Evolutionary conservation across 2,797 vertebrate species (phyloP).

Genomic region (Clarias platycephalus): DNA sequence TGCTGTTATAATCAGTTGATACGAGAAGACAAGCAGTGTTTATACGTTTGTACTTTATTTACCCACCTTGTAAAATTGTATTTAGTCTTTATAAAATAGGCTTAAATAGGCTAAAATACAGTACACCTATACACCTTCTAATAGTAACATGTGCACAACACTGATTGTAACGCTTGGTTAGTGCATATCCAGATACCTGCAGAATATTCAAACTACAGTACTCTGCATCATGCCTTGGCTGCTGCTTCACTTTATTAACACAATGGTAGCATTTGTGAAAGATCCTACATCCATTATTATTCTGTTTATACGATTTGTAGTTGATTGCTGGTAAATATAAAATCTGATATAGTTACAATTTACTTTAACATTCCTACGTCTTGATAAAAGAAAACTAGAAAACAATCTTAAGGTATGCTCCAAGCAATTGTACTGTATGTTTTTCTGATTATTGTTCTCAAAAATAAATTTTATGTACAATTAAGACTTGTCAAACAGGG

Average conservation of each 20-base stretch:
- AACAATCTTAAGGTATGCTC: background rate
- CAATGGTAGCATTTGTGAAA: background rate
- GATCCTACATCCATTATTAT: background rate
- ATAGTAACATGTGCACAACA: background rate
- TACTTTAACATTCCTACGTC: background rate
- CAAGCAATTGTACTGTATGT: background rate
- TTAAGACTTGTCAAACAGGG: background rate
- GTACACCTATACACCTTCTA: background rate
- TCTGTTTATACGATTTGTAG: conserved; percentile 2
- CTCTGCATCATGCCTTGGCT: background rate
- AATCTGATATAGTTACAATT: background rate
- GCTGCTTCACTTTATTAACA: background rate
- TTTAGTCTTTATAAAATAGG: background rate
- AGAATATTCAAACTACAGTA: conserved; percentile 17
- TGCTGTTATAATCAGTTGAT: background rate
- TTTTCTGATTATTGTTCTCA: background rate
- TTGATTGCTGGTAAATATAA: background rate
- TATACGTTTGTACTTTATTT: background rate
- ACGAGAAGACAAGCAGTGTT: background rate
- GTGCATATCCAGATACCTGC: background rate
- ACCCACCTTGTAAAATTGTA: background rate
- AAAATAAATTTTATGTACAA: background rate
- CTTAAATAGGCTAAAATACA: background rate
- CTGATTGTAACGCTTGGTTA: background rate
- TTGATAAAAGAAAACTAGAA: background rate